Evolutionary conservation across 2,797 vertebrate species (phyloP).

Genomic region (Trachops cirrhosus): DNA sequence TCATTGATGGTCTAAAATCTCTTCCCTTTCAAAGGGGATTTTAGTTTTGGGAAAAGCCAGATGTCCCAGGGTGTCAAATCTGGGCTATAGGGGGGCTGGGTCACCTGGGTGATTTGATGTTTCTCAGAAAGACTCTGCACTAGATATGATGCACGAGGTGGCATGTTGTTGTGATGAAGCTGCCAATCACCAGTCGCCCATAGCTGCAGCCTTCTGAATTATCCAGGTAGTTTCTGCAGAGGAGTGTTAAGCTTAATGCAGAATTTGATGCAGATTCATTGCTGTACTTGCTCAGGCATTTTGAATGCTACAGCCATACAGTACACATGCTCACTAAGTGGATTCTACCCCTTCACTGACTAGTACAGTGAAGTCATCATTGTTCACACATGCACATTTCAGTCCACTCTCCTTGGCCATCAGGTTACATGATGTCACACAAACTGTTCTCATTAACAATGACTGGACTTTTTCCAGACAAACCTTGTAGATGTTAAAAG

Average conservation of each 20-base stretch:
- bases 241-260: neutral
- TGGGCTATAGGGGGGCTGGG: neutral
- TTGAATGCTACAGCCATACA: neutral
- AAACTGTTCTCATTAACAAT: neutral
- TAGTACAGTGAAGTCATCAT: neutral
- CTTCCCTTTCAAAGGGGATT: neutral
- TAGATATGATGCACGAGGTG: neutral
- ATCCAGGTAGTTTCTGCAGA: neutral
- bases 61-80: neutral
- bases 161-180: neutral
- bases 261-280: neutral
- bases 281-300: neutral
- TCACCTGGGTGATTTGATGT: neutral
- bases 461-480: neutral
- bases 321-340: neutral
- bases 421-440: neutral
- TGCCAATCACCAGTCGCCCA: neutral
- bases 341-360: neutral
- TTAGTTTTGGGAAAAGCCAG: neutral
- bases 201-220: neutral
- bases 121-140: neutral
- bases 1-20: neutral
- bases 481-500: neutral
- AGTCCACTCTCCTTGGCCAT: neutral
- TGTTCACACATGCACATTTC: neutral